phyloP scores from a whole-genome alignment of 2,113 vertebrate species.

The Hippocampus comes region DNA sequence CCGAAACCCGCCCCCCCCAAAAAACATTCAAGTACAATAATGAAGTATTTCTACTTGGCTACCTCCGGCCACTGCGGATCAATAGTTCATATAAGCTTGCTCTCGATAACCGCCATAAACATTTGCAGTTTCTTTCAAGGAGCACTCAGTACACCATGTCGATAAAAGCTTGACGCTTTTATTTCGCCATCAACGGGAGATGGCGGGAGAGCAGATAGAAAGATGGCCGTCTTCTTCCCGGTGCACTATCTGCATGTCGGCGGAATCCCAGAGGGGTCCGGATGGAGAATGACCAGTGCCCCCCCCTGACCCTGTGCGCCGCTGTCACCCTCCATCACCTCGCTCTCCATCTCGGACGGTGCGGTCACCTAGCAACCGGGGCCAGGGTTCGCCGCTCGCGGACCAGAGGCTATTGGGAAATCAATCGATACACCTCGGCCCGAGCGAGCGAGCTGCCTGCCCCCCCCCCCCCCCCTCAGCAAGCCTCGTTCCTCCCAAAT shows the following conservation, averaged over 20 bases:
- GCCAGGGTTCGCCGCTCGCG: conserved; percentile 76
- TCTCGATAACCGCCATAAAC: conserved; percentile 26
- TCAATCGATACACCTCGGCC: conserved; percentile 73
- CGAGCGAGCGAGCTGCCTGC: conserved; percentile 55
- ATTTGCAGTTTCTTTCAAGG: conserved; percentile 13
- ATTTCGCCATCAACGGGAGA: conserved; percentile 12
- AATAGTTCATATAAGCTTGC: neutral
- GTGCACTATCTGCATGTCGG: conserved; percentile 68
- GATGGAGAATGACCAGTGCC: conserved; percentile 73
- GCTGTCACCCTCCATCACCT: conserved; percentile 76
- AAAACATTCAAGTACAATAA: neutral
- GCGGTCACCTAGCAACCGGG: conserved; percentile 82
- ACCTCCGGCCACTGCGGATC: neutral
- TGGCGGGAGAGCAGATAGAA: conserved; percentile 14
- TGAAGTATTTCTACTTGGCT: neutral
- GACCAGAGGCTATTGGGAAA: conserved; percentile 80
- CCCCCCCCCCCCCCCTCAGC: conserved; percentile 16
- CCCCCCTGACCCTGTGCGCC: conserved; percentile 67
- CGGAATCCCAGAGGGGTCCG: conserved; percentile 61
- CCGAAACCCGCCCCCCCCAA: neutral
- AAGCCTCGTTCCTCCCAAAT: conserved; percentile 67
- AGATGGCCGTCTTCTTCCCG: conserved; percentile 30
- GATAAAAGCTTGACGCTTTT: conserved; percentile 42
- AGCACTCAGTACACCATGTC: neutral
- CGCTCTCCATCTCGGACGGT: conserved; percentile 78